Percentiles rank a stretch among this genome's conserved stretches.
Evolutionary conservation across 2,113 vertebrate species (phyloP).

Genomic region (Nipponia nippon): DNA sequence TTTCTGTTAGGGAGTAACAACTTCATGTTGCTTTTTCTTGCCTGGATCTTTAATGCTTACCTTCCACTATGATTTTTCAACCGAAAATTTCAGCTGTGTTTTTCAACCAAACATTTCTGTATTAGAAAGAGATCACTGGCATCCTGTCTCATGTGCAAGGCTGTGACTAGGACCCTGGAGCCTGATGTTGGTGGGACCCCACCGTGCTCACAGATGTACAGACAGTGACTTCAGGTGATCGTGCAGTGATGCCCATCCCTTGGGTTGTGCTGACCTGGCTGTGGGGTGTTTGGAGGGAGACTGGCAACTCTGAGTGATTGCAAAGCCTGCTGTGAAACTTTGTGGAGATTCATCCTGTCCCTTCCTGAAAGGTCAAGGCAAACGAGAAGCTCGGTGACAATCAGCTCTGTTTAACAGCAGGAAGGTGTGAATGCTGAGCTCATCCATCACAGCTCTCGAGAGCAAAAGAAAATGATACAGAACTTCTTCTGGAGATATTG

Average conservation of each 20-base stretch:
- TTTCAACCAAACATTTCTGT: background rate
- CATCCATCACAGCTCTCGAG: background rate
- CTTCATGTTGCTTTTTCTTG: background rate
- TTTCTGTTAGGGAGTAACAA: background rate
- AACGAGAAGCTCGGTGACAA: background rate
- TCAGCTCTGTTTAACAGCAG: background rate
- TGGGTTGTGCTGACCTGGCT: background rate
- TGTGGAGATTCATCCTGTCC: background rate
- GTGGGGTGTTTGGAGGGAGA: background rate
- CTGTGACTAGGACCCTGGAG: background rate
- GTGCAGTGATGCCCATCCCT: background rate
- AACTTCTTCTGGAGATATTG: background rate
- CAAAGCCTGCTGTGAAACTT: background rate
- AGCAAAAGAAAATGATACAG: background rate
- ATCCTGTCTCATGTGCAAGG: background rate
- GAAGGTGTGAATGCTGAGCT: background rate
- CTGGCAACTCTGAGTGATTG: background rate
- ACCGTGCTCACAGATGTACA: background rate
- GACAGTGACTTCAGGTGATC: background rate
- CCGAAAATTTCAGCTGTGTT: no score
- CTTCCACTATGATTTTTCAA: background rate
- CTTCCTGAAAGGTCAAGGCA: background rate
- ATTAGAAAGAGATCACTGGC: background rate
- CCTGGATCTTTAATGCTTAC: background rate
- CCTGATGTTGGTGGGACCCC: background rate